Evolutionary conservation across 1,140 invertebrate species (phyloP).

Genomic region (Dreissena rostriformis): DNA sequence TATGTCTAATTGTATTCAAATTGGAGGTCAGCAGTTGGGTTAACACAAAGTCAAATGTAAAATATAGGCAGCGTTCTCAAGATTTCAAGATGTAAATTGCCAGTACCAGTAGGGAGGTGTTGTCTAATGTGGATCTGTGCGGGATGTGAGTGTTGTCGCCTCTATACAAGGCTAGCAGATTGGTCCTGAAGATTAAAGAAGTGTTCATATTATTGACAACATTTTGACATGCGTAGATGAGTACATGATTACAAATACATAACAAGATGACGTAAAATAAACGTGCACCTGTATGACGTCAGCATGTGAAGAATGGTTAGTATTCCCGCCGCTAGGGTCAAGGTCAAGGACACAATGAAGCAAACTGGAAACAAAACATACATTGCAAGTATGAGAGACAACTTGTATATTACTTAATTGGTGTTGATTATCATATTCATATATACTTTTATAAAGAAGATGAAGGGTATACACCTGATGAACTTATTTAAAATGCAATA

Average conservation of each 20-base stretch:
- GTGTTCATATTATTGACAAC: neutral
- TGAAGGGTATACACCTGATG: no score
- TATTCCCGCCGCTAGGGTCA: slow-evolving; percentile 20
- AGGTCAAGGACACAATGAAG: slow-evolving; percentile 40
- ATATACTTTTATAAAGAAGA: no score
- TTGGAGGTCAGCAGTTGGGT: no score
- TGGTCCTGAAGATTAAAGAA: slow-evolving; percentile 41
- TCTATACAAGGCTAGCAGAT: slow-evolving; percentile 54
- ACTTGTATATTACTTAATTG: no score
- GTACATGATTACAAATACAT: neutral
- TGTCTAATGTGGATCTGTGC: slow-evolving; percentile 35
- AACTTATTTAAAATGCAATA: neutral
- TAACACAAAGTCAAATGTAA: no score
- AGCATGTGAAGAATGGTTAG: slow-evolving; percentile 50
- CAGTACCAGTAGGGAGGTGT: slow-evolving; percentile 52
- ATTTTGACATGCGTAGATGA: neutral
- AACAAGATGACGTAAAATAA: neutral
- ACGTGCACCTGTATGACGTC: slow-evolving; percentile 49
- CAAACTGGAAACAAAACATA: slow-evolving; percentile 35
- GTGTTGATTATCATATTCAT: no score
- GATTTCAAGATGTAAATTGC: neutral
- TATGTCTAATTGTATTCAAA: no score
- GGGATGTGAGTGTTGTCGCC: slow-evolving; percentile 58
- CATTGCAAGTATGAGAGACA: neutral
- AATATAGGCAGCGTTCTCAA: no score